Evolutionary conservation across 2,888 invertebrate genomes (phyloP).

Genomic region (Mythimna vitellina): DNA sequence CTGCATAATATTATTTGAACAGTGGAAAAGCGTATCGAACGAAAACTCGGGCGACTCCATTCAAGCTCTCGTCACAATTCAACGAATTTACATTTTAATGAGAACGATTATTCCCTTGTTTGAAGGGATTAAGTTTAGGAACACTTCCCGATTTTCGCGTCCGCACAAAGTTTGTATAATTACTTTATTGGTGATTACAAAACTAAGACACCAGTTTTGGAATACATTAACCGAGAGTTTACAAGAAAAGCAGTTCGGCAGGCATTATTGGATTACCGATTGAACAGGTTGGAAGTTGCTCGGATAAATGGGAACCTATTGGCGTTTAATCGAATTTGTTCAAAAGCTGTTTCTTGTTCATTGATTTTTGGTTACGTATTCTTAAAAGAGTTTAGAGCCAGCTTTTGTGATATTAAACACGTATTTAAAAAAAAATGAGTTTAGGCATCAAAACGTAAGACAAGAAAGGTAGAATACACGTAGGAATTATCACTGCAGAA

Average conservation of each 20-base stretch:
- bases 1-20: conserved; percentile 82
- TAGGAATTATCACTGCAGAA: too few relatives aligned
- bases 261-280: conserved; percentile 69
- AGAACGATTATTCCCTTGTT: conserved; percentile 86
- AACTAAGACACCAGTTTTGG: conserved; percentile 72
- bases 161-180: conserved; percentile 75
- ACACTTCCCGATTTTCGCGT: conserved; percentile 74
- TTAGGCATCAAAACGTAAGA: too few relatives aligned
- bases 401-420: background rate
- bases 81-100: conserved; percentile 85
- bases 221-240: conserved; percentile 71
- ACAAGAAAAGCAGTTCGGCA: conserved; percentile 68
- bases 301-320: conserved; percentile 62
- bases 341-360: conserved; percentile 42
- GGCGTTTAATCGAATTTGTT: conserved; percentile 55
- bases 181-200: conserved; percentile 78
- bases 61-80: conserved; percentile 77
- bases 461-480: too few relatives aligned
- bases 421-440: too few relatives aligned
- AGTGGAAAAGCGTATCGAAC: conserved; percentile 76
- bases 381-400: background rate
- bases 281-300: conserved; percentile 65
- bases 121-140: conserved; percentile 81
- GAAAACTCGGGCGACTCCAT: conserved; percentile 77
- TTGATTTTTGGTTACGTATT: conserved; percentile 41